Conservation (phyloP, 2,888 invertebrate genomes). For the Diabrotica balteata region DNA sequence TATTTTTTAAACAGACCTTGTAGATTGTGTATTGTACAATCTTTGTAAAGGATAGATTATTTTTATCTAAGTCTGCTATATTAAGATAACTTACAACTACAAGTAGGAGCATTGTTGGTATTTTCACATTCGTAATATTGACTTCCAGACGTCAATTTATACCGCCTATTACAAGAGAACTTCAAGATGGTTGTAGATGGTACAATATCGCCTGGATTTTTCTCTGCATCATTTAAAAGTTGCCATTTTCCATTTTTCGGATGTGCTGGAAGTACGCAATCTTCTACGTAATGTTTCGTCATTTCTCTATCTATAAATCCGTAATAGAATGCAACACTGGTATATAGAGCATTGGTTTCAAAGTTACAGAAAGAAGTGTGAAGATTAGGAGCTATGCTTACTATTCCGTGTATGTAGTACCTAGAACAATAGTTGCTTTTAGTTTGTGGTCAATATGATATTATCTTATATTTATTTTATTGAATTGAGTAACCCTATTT, state of each 20-base stretch:
- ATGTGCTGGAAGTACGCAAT: slow-evolving; percentile 34
- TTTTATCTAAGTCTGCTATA: too few species aligned
- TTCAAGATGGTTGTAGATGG: slow-evolving; percentile 23
- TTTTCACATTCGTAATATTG: slow-evolving; percentile 24
- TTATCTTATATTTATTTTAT: too few species aligned
- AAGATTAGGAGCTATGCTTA: slow-evolving; percentile 33
- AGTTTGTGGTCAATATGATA: too few species aligned
- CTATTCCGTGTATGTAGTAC: slow-evolving; percentile 38
- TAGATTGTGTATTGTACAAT: too few species aligned
- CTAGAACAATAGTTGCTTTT: neutral
- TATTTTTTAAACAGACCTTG: too few species aligned
- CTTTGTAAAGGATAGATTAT: too few species aligned
- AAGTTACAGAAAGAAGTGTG: slow-evolving; percentile 27
- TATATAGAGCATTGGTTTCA: slow-evolving; percentile 35
- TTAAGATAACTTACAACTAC: slow-evolving; percentile 19
- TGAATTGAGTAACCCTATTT: too few species aligned
- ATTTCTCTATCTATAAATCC: slow-evolving; percentile 32
- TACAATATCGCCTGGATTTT: slow-evolving; percentile 28
- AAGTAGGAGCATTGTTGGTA: slow-evolving; percentile 22
- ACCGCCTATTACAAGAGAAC: slow-evolving; percentile 31
- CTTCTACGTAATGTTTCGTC: slow-evolving; percentile 30
- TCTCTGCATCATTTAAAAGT: slow-evolving; percentile 17
- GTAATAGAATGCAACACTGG: slow-evolving; percentile 34
- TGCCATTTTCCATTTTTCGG: slow-evolving; percentile 34
- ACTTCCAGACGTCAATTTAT: slow-evolving; percentile 21